Evolutionary conservation across 2,888 invertebrate species (phyloP).

Genomic region (Mystacides longicornis): DNA sequence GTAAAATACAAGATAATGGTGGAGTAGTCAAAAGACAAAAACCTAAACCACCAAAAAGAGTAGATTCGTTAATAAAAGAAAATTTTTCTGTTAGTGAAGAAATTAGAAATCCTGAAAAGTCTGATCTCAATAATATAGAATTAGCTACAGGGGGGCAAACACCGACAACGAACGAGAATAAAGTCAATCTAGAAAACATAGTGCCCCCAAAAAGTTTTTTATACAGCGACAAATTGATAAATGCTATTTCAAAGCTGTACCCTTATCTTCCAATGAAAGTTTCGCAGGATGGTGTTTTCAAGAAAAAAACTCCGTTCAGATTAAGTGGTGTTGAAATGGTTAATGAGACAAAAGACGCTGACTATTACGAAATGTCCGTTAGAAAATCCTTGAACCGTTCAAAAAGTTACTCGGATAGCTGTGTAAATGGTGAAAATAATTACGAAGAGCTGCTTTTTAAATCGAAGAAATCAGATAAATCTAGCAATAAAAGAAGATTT

Average conservation of each 20-base stretch:
- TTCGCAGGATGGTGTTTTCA: conserved; percentile 10
- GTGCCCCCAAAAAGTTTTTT: conserved; percentile 42
- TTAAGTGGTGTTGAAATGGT: not conserved
- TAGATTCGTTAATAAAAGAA: conserved; percentile 14
- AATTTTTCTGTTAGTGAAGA: not conserved
- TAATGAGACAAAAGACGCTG: conserved; percentile 10
- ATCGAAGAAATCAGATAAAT: not conserved
- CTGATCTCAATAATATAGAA: not conserved
- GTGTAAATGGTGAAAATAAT: conserved; percentile 16
- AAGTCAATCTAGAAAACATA: conserved; percentile 12
- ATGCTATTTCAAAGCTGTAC: conserved; percentile 30
- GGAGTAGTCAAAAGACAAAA: conserved; percentile 6
- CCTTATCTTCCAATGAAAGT: conserved; percentile 41
- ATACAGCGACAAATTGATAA: conserved; percentile 36
- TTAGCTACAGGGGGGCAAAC: not conserved
- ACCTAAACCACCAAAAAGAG: conserved; percentile 20
- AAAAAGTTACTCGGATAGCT: conserved; percentile 14
- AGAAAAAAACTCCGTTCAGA: conserved; percentile 2
- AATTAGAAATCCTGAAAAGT: not conserved
- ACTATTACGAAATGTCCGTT: conserved; percentile 21
- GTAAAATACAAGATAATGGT: not conserved
- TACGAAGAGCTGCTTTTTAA: conserved; percentile 23
- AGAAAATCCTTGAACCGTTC: not conserved
- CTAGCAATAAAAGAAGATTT: conserved; percentile 14
- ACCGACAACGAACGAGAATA: not conserved